Percentiles rank a stretch among this genome's conserved stretches.
These are phyloP conservation scores for Columba guinea DNA, from an alignment of 2,797 vertebrate genomes.

Conservation along the genomic window DNA sequence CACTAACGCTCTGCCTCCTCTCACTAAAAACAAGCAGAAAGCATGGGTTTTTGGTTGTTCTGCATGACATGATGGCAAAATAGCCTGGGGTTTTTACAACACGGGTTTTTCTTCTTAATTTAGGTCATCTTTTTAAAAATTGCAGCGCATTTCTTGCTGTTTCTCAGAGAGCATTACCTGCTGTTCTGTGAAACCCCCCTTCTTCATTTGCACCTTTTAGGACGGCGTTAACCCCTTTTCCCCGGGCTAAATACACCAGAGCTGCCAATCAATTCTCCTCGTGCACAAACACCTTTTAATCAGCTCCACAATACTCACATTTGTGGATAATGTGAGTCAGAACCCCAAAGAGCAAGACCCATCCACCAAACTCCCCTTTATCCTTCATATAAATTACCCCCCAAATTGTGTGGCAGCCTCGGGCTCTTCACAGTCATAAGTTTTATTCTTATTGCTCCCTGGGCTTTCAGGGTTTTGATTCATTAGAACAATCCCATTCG, in stretches of 20 bases:
- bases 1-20: background rate
- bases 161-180: background rate
- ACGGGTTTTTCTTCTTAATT: background rate
- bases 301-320: background rate
- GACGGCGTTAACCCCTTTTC: fast-evolving
- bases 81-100: background rate
- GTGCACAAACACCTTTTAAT: background rate
- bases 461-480: background rate
- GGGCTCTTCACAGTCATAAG: background rate
- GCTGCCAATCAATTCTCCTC: background rate
- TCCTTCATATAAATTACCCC: background rate
- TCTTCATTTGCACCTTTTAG: background rate
- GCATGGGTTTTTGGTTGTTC: background rate
- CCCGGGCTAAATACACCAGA: background rate
- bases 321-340: background rate
- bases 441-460: background rate
- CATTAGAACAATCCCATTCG: background rate
- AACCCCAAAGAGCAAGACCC: background rate
- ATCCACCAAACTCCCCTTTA: background rate
- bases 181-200: background rate
- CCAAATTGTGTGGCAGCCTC: background rate
- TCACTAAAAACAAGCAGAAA: background rate
- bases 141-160: background rate
- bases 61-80: background rate
- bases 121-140: background rate